phyloP scores from a whole-genome alignment of 2,797 vertebrate genomes.

The Trachops cirrhosus region DNA sequence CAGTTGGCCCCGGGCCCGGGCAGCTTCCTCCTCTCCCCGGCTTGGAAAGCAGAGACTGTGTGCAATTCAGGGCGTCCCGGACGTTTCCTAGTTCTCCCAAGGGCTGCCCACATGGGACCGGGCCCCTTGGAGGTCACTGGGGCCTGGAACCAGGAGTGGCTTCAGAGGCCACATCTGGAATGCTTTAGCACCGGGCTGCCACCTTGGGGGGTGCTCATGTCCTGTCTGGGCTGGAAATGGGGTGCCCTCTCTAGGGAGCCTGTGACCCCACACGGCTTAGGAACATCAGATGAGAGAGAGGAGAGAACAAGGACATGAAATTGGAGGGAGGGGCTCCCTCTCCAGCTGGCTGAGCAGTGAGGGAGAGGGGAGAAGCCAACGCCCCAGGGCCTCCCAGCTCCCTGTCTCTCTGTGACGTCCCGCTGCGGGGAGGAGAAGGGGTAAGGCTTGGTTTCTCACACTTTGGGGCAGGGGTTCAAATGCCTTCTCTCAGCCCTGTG shows the following conservation, averaged over 20 bases:
- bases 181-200: not conserved
- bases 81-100: not conserved
- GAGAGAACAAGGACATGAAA: not conserved
- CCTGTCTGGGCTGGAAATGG: not conserved
- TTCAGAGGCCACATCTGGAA: slow-evolving; percentile 41
- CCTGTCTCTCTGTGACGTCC: not conserved
- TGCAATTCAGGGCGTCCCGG: fast-evolving
- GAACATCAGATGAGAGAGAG: not conserved
- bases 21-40: not conserved
- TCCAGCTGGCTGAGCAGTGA: not conserved
- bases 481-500: not conserved
- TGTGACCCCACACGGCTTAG: not conserved
- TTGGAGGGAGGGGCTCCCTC: not conserved
- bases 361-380: not conserved
- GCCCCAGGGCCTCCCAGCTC: not conserved
- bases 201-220: not conserved
- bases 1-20: not conserved
- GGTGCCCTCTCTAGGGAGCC: not conserved
- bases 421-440: not conserved
- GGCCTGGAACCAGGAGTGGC: not conserved
- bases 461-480: fast-evolving
- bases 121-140: not conserved
- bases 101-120: not conserved
- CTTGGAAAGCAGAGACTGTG: not conserved
- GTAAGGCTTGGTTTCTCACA: not conserved